Base-by-base conservation (phyloP, 2,113 vertebrate species). In the Notarius lentiginosus region DNA sequence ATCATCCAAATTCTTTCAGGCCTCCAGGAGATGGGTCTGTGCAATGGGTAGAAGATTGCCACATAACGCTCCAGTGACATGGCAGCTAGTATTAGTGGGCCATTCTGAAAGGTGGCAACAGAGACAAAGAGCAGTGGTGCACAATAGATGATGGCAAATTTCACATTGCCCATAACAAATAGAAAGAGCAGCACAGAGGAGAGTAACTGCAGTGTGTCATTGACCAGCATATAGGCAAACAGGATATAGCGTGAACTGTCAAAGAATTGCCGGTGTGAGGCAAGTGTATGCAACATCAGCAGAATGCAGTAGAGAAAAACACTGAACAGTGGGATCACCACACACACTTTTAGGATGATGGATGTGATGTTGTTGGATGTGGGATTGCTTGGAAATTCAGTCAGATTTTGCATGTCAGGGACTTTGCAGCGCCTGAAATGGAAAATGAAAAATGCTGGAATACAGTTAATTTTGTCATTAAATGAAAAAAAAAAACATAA, bases 61-160 rank as follows among this genome's bases (percentile, higher is more conserved):
- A 95, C 90, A 5, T 96, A 95, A 61, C 95, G 94, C 91, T 96
- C 95, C 77, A 96, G 91, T 8, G 93, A 95, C 95, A 96, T 96
- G 24, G 92, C 87, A 0, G 95, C 94, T 85, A 96, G 89, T 60
- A 95, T 95, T 53, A 95, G 83, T 0, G 93, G 93, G 8, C 93
- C 94, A 89, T 94, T 95, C 41, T 91, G 92, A 88, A 93, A 95
- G 18, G 95, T 94, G 79, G 86, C 90, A 0, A 90, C 91, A 47
- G 93, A 94, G 15, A 95, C 3, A 6, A 94, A 91, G 3, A 95
- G 79, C 65, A 95, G 79, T 4, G 93, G 92, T 1, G 90, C 0
- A 63, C 95, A 95, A 1, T 58, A 92, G 1, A 92, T 47, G 1
- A 94, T 0, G 0, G 93, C 82, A 20, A 95, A 89, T 12, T 89